phyloP scores from a whole-genome alignment of 1,140 invertebrate genomes.

The Hydropsyche tenuis region DNA sequence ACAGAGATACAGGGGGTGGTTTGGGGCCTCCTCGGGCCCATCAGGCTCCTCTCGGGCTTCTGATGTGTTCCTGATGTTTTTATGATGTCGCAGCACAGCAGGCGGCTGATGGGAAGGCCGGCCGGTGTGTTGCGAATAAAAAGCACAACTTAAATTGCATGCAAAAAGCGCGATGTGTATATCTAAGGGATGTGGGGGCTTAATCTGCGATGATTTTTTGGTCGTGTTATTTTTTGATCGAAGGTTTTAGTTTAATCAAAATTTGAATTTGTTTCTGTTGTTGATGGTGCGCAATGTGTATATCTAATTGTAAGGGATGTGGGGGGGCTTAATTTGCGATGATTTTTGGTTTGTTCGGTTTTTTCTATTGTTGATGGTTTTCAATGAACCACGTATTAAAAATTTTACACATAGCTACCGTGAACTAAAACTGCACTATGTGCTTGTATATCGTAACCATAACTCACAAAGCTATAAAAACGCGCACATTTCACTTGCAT shows the following conservation, averaged over 20 bases:
- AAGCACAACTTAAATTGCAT: conserved; percentile 45
- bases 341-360: too few relatives aligned
- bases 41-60: background rate
- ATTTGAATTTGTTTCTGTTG: background rate
- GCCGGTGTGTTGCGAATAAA: conserved; percentile 37
- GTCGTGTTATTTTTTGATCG: background rate
- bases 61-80: conserved; percentile 50
- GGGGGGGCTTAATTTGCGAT: too few relatives aligned
- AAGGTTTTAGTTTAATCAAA: background rate
- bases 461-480: too few relatives aligned
- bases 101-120: conserved; percentile 10
- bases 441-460: too few relatives aligned
- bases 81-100: conserved; percentile 40
- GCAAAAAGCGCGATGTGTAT: conserved; percentile 5
- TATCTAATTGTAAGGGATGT: too few relatives aligned
- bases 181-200: background rate
- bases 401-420: too few relatives aligned
- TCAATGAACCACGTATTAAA: too few relatives aligned
- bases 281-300: too few relatives aligned
- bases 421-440: too few relatives aligned
- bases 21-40: background rate
- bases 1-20: background rate
- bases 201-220: background rate
- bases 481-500: too few relatives aligned
- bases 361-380: too few relatives aligned